Conservation (phyloP, 1,140 invertebrate genomes). For the Papilio helenus region DNA sequence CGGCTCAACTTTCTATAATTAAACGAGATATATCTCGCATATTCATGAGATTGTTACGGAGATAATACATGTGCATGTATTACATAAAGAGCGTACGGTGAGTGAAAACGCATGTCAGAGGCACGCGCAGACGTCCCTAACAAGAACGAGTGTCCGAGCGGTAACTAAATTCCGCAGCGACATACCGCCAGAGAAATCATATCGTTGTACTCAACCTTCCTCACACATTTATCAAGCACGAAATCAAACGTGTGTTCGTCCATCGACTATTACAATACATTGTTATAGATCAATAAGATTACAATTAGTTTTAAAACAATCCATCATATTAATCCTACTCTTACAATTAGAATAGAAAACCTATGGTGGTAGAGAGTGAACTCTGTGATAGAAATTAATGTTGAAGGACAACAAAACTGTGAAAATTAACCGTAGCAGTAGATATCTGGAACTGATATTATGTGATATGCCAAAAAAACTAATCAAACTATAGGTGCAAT, state of each 20-base stretch:
- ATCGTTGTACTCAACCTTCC: conserved; percentile 46
- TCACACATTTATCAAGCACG: conserved; percentile 36
- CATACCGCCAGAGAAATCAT: conserved; percentile 64
- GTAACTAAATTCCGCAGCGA: conserved; percentile 62
- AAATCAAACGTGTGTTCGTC: not conserved
- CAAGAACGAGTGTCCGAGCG: conserved; percentile 64
- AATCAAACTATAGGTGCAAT: no score
- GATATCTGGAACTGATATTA: no score
- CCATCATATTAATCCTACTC: not conserved
- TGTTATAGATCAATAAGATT: not conserved
- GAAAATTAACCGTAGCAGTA: no score
- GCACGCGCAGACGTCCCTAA: conserved; percentile 57
- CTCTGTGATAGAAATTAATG: not conserved
- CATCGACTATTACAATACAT: not conserved
- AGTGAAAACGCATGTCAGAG: conserved; percentile 55
- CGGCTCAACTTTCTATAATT: conserved; percentile 39
- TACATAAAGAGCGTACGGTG: conserved; percentile 44
- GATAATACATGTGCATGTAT: conserved; percentile 37
- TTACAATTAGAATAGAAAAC: not conserved
- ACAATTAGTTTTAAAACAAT: not conserved
- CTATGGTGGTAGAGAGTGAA: not conserved
- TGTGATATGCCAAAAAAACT: no score
- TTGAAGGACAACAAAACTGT: no score
- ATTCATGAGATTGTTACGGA: conserved; percentile 35
- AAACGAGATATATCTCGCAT: conserved; percentile 36